Evolutionary conservation across 2,888 invertebrate genomes (phyloP).

Genomic region (Augiades crinisus): DNA sequence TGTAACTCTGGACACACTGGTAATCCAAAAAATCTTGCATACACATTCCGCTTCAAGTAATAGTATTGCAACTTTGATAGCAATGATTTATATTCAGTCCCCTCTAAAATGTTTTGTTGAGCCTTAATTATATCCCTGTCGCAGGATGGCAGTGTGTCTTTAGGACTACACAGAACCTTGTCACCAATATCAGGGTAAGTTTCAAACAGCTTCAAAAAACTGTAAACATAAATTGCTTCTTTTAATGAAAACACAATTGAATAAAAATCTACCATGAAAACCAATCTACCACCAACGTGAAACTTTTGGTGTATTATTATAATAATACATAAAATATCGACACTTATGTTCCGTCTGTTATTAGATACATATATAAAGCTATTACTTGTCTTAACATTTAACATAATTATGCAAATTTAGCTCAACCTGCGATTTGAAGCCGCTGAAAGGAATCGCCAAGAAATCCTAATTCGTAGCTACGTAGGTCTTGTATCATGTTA

Average conservation of each 20-base stretch:
- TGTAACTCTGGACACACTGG: constrained; percentile 86
- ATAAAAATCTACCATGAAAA: constrained; percentile 1
- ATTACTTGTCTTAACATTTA: no score
- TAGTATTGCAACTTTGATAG: constrained; percentile 50
- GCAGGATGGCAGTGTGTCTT: constrained; percentile 83
- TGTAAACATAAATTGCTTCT: constrained; percentile 60
- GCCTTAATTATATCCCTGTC: constrained; percentile 82
- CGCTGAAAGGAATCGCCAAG: no score
- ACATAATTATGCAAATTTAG: no score
- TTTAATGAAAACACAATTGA: no score
- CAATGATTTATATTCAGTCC: constrained; percentile 54
- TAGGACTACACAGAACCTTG: constrained; percentile 84
- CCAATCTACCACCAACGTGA: no score
- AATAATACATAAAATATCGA: no score
- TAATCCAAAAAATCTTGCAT: constrained; percentile 84
- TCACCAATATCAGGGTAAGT: constrained; percentile 85
- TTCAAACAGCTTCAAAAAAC: constrained; percentile 87
- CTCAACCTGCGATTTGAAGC: no score
- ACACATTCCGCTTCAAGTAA: constrained; percentile 83
- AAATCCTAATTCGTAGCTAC: no score
- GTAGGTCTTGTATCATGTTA: no score
- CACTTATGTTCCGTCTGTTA: no score
- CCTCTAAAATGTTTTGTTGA: constrained; percentile 79
- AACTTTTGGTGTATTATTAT: no score
- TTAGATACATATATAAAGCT: no score